These are phyloP conservation scores for Brachionus manjavacas DNA, from an alignment of 1,140 invertebrate species.

Conservation along the genomic window DNA sequence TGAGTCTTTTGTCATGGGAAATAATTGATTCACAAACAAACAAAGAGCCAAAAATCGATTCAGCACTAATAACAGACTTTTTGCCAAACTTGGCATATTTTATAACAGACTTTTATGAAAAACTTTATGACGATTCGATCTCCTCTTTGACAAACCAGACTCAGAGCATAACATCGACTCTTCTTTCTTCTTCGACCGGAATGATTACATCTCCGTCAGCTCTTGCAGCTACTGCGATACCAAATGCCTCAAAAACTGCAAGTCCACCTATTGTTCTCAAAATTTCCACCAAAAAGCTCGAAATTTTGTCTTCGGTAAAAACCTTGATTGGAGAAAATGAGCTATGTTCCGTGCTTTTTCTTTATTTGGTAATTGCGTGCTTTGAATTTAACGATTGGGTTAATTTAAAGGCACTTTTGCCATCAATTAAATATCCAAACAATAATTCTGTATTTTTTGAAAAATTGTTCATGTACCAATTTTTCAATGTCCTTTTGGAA, in stretches of 20 bases:
- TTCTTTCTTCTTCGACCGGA: constrained; percentile 2
- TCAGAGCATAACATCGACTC: background rate
- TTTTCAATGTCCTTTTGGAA: constrained; percentile 1
- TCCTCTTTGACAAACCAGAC: background rate
- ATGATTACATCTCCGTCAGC: constrained; percentile 7
- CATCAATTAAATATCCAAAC: constrained; percentile 8
- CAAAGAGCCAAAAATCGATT: constrained; percentile 75
- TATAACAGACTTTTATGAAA: constrained; percentile 40
- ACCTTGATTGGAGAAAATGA: constrained; percentile 9
- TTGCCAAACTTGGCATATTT: constrained; percentile 41
- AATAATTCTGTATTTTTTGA: constrained; percentile 21
- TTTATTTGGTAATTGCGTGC: constrained; percentile 22
- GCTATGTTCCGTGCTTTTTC: background rate
- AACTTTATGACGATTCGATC: constrained; percentile 31
- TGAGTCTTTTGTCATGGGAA: constrained; percentile 88
- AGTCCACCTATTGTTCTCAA: constrained; percentile 37
- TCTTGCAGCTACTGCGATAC: too few relatives aligned
- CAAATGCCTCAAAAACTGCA: background rate
- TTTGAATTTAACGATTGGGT: constrained; percentile 41
- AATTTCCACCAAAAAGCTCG: constrained; percentile 25
- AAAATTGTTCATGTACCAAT: constrained; percentile 27
- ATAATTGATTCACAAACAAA: constrained; percentile 89
- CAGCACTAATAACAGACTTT: constrained; percentile 44
- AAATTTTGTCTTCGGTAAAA: constrained; percentile 33
- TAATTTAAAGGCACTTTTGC: constrained; percentile 16